These are phyloP conservation scores for Capra hircus DNA, from an alignment of 2,113 vertebrate genomes.

Conservation along the genomic window DNA sequence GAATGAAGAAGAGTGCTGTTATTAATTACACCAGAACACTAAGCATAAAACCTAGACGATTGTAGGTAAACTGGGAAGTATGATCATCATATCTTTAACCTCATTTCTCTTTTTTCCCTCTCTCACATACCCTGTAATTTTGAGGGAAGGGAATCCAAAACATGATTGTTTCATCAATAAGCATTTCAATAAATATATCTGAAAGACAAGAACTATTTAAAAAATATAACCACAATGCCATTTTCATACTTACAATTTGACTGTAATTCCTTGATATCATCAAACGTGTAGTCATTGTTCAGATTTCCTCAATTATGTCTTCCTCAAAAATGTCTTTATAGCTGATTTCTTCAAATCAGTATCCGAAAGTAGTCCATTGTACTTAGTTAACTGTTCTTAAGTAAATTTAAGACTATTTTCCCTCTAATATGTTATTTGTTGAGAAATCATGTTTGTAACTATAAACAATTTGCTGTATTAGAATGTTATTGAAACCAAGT, in stretches of 20 bases:
- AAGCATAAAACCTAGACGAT: background rate
- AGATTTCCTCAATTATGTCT: background rate
- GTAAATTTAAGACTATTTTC: conserved; percentile 20
- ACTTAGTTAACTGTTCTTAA: conserved; percentile 5
- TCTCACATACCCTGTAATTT: background rate
- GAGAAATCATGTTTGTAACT: conserved; percentile 30
- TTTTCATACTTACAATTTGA: background rate
- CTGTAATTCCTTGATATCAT: conserved; percentile 2
- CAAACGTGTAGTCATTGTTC: background rate
- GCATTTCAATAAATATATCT: background rate
- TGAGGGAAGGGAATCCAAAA: background rate
- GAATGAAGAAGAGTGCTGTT: background rate
- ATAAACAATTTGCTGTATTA: conserved; percentile 26
- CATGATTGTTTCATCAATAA: conserved; percentile 7
- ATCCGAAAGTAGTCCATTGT: background rate
- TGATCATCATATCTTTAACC: background rate
- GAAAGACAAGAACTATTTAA: conserved; percentile 1
- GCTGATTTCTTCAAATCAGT: background rate
- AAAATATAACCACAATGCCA: background rate
- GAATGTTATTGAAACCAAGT: conserved; percentile 12
- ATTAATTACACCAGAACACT: background rate
- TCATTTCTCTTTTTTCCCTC: background rate
- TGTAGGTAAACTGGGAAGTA: background rate
- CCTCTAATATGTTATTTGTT: background rate
- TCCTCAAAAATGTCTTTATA: conserved; percentile 13